These are phyloP conservation scores for Lepidocyrtinus sp. DNA, from an alignment of 2,888 invertebrate genomes.

Conservation along the genomic window DNA sequence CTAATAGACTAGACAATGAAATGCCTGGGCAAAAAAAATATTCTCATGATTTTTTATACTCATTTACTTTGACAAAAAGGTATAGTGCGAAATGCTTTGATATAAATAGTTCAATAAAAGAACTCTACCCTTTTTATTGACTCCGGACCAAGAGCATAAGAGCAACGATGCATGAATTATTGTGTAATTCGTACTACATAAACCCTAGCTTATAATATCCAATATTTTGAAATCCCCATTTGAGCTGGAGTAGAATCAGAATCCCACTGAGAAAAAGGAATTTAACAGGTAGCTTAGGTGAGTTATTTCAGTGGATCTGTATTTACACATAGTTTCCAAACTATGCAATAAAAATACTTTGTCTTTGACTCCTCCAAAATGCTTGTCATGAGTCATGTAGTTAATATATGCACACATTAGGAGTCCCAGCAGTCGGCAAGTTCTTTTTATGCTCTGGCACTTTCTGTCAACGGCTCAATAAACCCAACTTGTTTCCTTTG, in stretches of 20 bases:
- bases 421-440: background rate
- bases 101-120: no score
- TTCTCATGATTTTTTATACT: background rate
- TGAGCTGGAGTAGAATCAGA: no score
- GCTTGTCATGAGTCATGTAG: background rate
- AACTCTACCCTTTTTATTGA: no score
- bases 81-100: no score
- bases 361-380: background rate
- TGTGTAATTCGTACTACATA: background rate
- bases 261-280: background rate
- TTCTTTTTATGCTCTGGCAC: background rate
- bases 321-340: background rate
- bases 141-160: no score
- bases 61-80: background rate
- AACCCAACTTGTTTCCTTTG: constrained; percentile 44
- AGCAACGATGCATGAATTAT: background rate
- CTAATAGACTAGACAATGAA: background rate
- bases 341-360: background rate
- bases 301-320: background rate
- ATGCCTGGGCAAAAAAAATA: background rate
- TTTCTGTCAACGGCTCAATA: constrained; percentile 46
- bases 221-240: no score
- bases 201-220: background rate
- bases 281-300: background rate
- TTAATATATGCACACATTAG: background rate